Conservation (phyloP, 2,888 invertebrate genomes). For the Julus scanicus region DNA sequence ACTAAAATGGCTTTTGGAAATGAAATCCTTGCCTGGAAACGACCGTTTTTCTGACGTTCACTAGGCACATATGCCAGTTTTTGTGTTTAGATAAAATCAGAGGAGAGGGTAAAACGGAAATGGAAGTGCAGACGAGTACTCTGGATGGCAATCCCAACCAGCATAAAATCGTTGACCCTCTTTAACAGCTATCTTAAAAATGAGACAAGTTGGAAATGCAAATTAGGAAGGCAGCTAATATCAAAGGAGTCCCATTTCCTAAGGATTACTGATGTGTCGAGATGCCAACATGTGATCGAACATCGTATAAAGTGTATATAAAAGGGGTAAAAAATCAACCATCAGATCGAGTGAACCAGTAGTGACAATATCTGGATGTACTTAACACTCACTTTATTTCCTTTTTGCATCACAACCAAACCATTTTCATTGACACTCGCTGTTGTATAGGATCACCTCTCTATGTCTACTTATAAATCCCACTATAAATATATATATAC, state of each 20-base stretch:
- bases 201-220: background rate
- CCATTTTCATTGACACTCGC: background rate
- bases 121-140: background rate
- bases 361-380: background rate
- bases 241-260: constrained; percentile 11
- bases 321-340: background rate
- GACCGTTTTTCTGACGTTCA: background rate
- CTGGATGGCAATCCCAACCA: background rate
- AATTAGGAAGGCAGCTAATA: background rate
- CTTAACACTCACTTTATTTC: constrained; percentile 12
- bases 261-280: constrained; percentile 1
- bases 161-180: background rate
- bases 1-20: background rate
- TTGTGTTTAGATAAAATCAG: constrained; percentile 5
- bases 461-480: background rate
- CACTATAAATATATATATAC: background rate
- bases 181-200: constrained; percentile 19
- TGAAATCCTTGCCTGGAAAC: background rate
- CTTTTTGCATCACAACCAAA: background rate
- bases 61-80: background rate
- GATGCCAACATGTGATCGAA: constrained; percentile 12
- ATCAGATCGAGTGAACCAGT: background rate
- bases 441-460: background rate
- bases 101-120: constrained; percentile 2
- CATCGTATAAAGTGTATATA: background rate